phyloP scores from a whole-genome alignment of 23 tunicate species.

The Clavelina lepadiformis region DNA sequence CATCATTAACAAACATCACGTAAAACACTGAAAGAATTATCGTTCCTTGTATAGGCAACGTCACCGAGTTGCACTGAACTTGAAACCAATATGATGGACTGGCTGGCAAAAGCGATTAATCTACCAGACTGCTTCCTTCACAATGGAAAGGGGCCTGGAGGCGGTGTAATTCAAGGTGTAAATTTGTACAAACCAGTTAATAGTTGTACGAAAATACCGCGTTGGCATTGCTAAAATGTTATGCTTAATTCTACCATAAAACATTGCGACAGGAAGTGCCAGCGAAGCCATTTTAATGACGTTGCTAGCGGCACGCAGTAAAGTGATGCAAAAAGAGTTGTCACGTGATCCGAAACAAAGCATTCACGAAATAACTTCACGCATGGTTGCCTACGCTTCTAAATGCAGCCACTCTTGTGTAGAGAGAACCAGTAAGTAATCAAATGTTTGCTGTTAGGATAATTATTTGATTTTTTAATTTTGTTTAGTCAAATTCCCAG shows the following conservation, averaged over 20 bases:
- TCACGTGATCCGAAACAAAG: slow-evolving; percentile 20
- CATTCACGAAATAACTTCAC: slow-evolving; percentile 30
- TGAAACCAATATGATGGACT: slow-evolving; percentile 77
- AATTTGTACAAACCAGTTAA: background rate
- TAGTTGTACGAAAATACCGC: too few relatives aligned
- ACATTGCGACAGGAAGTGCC: slow-evolving; percentile 38
- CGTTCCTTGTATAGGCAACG: too few relatives aligned
- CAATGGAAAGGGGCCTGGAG: slow-evolving; percentile 70
- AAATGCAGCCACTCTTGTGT: slow-evolving; percentile 80
- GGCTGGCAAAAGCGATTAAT: slow-evolving; percentile 80
- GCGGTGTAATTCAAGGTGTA: slow-evolving; percentile 79
- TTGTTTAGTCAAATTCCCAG: too few relatives aligned
- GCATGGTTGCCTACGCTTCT: slow-evolving; percentile 77
- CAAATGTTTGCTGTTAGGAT: too few relatives aligned
- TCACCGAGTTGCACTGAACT: slow-evolving; percentile 76
- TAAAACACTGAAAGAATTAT: too few relatives aligned
- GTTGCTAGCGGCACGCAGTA: slow-evolving; percentile 64
- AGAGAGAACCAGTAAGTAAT: slow-evolving; percentile 75
- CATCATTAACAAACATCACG: too few relatives aligned
- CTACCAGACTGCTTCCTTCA: slow-evolving; percentile 64
- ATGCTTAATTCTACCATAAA: background rate
- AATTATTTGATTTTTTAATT: too few relatives aligned
- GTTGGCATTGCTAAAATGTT: too few relatives aligned
- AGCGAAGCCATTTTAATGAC: slow-evolving; percentile 81
- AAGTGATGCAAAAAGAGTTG: slow-evolving; percentile 23